Evolutionary conservation across 1,140 invertebrate genomes (phyloP).

Genomic region (Micrasema minimum): DNA sequence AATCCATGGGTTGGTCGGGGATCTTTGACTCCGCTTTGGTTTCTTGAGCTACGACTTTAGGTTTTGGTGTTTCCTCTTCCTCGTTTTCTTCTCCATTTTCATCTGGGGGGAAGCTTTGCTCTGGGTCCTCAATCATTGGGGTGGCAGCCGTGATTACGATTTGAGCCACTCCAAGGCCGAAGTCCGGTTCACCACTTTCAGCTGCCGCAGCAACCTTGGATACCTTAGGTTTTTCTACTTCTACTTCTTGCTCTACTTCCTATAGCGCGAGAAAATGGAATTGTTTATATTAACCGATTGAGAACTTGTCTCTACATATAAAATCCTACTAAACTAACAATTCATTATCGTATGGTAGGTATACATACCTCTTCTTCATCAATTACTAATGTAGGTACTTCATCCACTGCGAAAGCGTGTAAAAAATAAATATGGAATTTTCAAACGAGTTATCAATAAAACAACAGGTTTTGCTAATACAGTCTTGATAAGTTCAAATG

Average conservation of each 20-base stretch:
- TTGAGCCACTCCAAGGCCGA: conserved; percentile 80
- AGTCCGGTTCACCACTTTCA: conserved; percentile 39
- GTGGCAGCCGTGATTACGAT: conserved; percentile 91
- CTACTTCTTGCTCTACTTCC: conserved; percentile 24
- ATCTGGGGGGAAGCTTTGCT: conserved; percentile 73
- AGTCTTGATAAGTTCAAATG: background rate
- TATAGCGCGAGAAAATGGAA: background rate
- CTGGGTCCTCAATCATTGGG: conserved; percentile 84
- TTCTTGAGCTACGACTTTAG: background rate
- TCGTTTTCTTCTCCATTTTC: conserved; percentile 59
- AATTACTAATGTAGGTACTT: conserved; percentile 55
- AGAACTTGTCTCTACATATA: too few relatives aligned
- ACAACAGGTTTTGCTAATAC: background rate
- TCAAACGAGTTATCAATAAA: background rate
- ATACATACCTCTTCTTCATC: conserved; percentile 59
- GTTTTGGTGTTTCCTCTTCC: conserved; percentile 49
- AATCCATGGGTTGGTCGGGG: conserved; percentile 54
- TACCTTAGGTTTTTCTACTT: too few relatives aligned
- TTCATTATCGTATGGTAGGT: too few relatives aligned
- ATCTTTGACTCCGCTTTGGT: conserved; percentile 59
- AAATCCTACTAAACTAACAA: too few relatives aligned
- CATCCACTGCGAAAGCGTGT: conserved; percentile 37
- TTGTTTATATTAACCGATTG: too few relatives aligned
- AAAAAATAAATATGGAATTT: background rate
- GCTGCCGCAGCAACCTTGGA: conserved; percentile 16